Evolutionary conservation across 1,140 invertebrate species (phyloP), one percentile per base, ranked within the genome.

Genomic region (Dendrolimus kikuchii): DNA sequence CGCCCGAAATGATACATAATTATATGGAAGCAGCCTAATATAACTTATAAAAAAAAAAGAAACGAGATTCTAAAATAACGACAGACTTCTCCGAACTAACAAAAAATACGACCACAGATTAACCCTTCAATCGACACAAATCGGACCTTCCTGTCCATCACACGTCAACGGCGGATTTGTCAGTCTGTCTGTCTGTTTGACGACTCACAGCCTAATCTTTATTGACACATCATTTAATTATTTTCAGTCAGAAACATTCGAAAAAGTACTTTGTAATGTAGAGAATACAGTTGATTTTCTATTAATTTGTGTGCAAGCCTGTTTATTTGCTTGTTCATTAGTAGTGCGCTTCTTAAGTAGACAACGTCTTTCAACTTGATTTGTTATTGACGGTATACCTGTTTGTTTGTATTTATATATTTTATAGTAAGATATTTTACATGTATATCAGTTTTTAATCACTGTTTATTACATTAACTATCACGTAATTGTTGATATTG

Each of bases 171-270:
- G 74, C 71, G 7, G 72, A 68, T 77, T 67, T 71, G 66, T 66
- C 65, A 37, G 71, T 72, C 69, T 53, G 63, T 68, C 69, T 62
- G 74, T 72, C 69, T 59, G 61, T 53, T 43, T 38, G 57, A 45
- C 68, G 77, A 76, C 70, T 69, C 74, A 65, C 62, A 48, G 70
- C 76, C 81, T 83, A 81, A 83, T 83, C 80, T 83, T 77, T 81
- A 83, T 83, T 81, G 77, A 80, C 76, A 74, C 59, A 62, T 49
- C 51, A 52, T 40, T 46, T 38, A 7, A 36, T 52, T 59, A 23
- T 23, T 23, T 23, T 23, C 1, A 23, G 3, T 23, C 23, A 23
- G 23, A 23, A 23, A 23, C 23, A 23, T 23, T 23, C 55, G 5
- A 73, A 70, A 63, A 43, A 59, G 23, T 36, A 47, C 50, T 51